phyloP scores from a whole-genome alignment of 2,888 invertebrate genomes.

The Eupsilia transversa region DNA sequence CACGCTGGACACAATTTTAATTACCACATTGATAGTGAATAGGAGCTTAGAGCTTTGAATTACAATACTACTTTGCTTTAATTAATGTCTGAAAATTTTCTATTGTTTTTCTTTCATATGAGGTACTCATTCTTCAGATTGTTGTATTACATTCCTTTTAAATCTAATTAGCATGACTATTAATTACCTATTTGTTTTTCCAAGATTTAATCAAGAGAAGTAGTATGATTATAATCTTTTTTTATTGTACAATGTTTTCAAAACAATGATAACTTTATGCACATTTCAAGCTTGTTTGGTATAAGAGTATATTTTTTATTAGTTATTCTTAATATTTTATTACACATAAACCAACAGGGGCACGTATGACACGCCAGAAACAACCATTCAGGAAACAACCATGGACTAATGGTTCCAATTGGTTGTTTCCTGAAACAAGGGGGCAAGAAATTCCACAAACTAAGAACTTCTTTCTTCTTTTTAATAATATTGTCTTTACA shows the following conservation, averaged over 20 bases:
- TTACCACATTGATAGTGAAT: background rate
- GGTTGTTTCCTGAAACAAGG: no score
- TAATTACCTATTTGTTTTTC: slow-evolving; percentile 3
- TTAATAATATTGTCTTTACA: no score
- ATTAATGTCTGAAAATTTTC: background rate
- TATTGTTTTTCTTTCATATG: background rate
- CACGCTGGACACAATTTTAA: background rate
- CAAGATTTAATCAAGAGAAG: background rate
- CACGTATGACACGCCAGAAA: background rate
- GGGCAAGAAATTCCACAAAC: no score
- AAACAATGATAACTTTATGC: background rate
- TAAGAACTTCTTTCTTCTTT: no score
- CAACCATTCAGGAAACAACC: no score
- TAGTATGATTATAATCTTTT: background rate
- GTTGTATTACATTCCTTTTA: background rate
- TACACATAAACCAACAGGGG: background rate
- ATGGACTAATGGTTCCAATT: no score
- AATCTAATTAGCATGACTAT: background rate
- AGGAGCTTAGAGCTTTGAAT: background rate
- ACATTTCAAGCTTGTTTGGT: background rate
- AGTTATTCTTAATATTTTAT: background rate
- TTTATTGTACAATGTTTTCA: slow-evolving; percentile 2
- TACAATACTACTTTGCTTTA: no score
- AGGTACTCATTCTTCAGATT: background rate
- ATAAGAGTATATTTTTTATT: background rate